Evolutionary conservation across 64 coral and sea anemone genomes (phyloP), one percentile per base, ranked within the genome.

Genomic region (Montipora sp.): DNA sequence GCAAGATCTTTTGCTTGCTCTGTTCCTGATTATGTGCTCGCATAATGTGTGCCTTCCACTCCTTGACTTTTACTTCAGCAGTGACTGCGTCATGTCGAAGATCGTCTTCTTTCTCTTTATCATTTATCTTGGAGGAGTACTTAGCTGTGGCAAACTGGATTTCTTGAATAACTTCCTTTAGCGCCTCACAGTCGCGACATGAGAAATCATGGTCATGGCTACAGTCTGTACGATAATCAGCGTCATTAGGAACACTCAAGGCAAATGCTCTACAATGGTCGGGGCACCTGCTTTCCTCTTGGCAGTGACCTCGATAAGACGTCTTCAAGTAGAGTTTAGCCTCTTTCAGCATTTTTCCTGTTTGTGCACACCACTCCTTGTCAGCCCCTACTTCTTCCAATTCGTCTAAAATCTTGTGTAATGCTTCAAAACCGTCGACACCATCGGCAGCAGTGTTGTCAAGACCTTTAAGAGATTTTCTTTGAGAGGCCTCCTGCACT

Each of bases 1-100:
- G 72, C n/a, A 74, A 22, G 8, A 74, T 22, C 2, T 74, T 74
- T 74, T 74, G 72, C 72, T 74, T 72, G 16, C 68, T 27, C 10
- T 74, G n/a, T 48, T 91, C 78, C 65, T 83, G 89, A 16, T 91
- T 91, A 5, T 74, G 47, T 65, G 89, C 79, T 15, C 89, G 79
- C 59, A 91, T 48, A 15, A 91, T 57, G 19, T 91, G 89, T 47
- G 78, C 77, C n/a, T 74, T 74, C 72, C 72, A 43, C 21, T 74
- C 72, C 72, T 22, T 74, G 72, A 74, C 9, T 24, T 36, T 74
- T 74, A 22, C 22, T 10, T 20, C 20, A 2, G 72, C 72, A 74
- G 10, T 22, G n/a, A 22, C 71, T 80, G 49, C 51, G 12, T 80
- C 78, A 58, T 23, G 8, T 80, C 78, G 49, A 80, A 80, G 48